Conservation (phyloP, 1,140 invertebrate genomes). For the Helicoverpa zea region DNA sequence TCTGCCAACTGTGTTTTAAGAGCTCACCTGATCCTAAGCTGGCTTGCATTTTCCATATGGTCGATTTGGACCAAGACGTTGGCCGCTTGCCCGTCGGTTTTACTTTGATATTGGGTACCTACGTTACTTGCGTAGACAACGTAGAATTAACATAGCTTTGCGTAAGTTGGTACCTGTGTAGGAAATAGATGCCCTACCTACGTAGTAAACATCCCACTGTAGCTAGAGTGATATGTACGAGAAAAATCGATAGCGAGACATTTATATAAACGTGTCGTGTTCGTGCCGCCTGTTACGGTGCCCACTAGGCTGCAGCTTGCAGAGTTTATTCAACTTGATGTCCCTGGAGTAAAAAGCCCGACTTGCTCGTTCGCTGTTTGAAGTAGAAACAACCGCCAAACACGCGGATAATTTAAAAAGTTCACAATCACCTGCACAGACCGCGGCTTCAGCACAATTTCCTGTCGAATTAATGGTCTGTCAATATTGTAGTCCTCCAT, state of each 20-base stretch:
- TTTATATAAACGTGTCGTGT: conserved; percentile 40
- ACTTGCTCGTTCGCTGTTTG: conserved; percentile 66
- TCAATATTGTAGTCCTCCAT: conserved; percentile 85
- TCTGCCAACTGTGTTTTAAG: conserved; percentile 46
- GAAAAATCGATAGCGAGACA: conserved; percentile 36
- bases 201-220: conserved; percentile 7
- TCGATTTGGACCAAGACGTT: conserved; percentile 33
- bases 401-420: conserved; percentile 85
- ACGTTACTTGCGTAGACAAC: background rate
- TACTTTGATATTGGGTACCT: background rate
- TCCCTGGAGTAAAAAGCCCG: conserved; percentile 58
- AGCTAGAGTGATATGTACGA: conserved; percentile 27
- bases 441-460: conserved; percentile 84
- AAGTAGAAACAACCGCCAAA: conserved; percentile 77
- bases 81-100: conserved; percentile 31
- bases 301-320: conserved; percentile 35
- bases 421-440: conserved; percentile 84
- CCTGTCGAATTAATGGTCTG: conserved; percentile 86
- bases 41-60: conserved; percentile 24
- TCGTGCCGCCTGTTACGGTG: conserved; percentile 10
- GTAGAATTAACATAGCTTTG: background rate
- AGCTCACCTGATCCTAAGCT: conserved; percentile 45
- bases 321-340: conserved; percentile 65
- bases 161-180: background rate
- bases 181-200: background rate